Base-by-base conservation (phyloP, 2,797 vertebrate species). In the Hephaestus fuliginosus region DNA sequence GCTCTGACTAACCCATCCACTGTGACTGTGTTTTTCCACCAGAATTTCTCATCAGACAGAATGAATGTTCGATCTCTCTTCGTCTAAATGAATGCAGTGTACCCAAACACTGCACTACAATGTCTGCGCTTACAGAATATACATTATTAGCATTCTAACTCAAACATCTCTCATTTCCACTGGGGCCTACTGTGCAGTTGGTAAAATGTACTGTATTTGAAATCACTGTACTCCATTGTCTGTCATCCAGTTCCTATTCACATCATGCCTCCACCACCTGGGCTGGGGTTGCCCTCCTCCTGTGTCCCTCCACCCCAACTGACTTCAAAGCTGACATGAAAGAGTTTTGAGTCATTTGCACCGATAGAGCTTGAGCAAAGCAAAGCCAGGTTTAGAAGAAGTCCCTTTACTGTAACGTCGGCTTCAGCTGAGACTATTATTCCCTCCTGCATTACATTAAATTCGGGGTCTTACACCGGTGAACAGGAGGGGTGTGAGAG, bases 301-400 rank as follows among this genome's bases (percentile, higher is more conserved):
- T 56, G 66, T 5, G 80, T 49, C 80, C 61, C 60, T 72, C 57
- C 44, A 22, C 46, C 80, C 52, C 0, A 11, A 61, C 80, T 66
- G 22, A 83, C 83, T 86, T 94, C 89, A 94, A 93, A 92, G 88
- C 77, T 73, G 41, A 83, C 84, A 93, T 90, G 75, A 92, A 88
- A 91, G 87, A 67, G 49, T 78, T 66, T 71, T 4, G 43, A 70
- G 75, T 71, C 65, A 66, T 74, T 55, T 65, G 53, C 49, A 44
- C 11, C 58, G 25, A 10, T 51, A 20, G 53, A 52, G 76, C 56
- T 64, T 0, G 25, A 51, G 52, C 41, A 53, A 41, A 77, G 65
- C n/a, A 36, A 36, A 69, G 48, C 7, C 66, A 28, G 25, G 14
- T 72, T 68, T 28, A 61, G 58, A 56, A 14, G 13, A 48, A 55